Evolutionary conservation across 1,140 invertebrate genomes (phyloP).

Genomic region (Diorhabda carinulata): DNA sequence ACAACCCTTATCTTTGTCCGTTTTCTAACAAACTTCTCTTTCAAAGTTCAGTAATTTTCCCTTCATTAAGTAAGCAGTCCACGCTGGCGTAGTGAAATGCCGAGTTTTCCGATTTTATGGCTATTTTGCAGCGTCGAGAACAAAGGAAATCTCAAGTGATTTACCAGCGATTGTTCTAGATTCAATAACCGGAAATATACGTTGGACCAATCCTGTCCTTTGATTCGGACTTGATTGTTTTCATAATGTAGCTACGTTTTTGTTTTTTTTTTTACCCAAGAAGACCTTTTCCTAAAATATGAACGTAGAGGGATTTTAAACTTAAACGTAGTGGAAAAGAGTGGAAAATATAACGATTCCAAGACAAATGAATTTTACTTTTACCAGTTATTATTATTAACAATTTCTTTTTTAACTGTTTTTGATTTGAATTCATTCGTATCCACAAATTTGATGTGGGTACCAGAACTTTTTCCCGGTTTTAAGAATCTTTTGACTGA

Average conservation of each 20-base stretch:
- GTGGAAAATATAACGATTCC: too few species aligned
- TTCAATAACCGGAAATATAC: conserved; percentile 37
- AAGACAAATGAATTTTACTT: too few species aligned
- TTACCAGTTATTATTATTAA: too few species aligned
- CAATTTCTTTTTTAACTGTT: too few species aligned
- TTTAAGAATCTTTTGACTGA: too few species aligned
- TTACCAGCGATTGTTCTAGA: conserved; percentile 35
- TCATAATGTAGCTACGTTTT: conserved; percentile 33
- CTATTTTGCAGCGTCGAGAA: conserved; percentile 24
- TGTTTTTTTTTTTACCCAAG: not conserved
- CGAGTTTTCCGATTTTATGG: conserved; percentile 23
- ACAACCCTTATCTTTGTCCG: too few species aligned
- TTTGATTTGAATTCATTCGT: too few species aligned
- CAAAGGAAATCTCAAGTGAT: conserved; percentile 36
- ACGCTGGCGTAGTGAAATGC: not conserved
- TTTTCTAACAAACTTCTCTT: not conserved
- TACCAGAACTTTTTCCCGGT: too few species aligned
- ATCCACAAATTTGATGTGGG: too few species aligned
- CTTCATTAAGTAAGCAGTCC: not conserved
- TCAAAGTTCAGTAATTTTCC: not conserved
- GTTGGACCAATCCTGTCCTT: conserved; percentile 34
- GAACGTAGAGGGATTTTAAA: too few species aligned
- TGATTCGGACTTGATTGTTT: conserved; percentile 38
- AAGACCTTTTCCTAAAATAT: too few species aligned
- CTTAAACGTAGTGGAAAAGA: too few species aligned